Evolutionary conservation across 2,113 vertebrate genomes (phyloP).

Genomic region (Brachyhypopomus occidentalis): DNA sequence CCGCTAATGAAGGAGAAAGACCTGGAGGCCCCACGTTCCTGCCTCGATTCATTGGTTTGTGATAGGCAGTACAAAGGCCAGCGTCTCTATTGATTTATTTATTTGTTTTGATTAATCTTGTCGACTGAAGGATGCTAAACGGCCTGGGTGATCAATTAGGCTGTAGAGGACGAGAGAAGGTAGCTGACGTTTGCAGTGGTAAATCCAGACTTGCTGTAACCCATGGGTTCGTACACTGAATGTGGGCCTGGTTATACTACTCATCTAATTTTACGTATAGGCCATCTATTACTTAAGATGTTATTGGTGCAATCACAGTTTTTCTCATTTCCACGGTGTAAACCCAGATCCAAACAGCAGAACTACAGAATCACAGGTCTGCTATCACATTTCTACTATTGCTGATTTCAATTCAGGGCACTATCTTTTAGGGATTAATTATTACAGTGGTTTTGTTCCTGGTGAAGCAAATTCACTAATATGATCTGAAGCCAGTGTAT

Average conservation of each 20-base stretch:
- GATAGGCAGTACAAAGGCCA: not conserved
- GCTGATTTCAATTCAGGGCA: not conserved
- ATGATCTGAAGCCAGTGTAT: not conserved
- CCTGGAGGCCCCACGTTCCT: not conserved
- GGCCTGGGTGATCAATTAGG: constrained; percentile 7
- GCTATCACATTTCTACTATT: too few relatives aligned
- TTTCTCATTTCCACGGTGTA: too few relatives aligned
- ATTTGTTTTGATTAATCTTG: constrained; percentile 4
- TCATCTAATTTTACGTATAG: too few relatives aligned
- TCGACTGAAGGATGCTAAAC: constrained; percentile 11
- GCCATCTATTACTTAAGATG: too few relatives aligned
- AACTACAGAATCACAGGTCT: not conserved
- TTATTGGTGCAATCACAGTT: too few relatives aligned
- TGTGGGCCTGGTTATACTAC: too few relatives aligned
- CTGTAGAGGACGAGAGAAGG: not conserved
- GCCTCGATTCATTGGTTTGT: not conserved
- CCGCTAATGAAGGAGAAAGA: not conserved
- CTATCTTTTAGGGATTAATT: not conserved
- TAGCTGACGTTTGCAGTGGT: not conserved
- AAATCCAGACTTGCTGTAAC: not conserved
- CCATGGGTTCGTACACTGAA: not conserved
- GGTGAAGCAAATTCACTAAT: not conserved
- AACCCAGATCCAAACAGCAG: not conserved
- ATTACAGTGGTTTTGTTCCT: too few relatives aligned
- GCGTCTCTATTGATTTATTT: too few relatives aligned